phyloP scores from a whole-genome alignment of 2,113 vertebrate species.

The Sylvia atricapilla region DNA sequence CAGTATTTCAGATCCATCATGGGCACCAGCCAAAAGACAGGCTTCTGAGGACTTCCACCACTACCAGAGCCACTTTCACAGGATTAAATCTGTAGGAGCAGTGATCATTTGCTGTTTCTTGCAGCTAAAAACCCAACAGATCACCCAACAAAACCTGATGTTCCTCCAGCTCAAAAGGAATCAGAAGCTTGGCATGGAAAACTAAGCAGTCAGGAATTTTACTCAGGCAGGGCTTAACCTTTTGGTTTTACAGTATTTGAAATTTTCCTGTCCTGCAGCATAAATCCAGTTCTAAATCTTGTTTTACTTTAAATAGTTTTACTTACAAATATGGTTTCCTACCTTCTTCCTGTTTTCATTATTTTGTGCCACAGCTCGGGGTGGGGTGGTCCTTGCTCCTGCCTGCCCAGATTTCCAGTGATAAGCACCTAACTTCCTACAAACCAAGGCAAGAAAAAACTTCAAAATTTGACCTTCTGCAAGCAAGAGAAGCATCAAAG shows the following conservation, averaged over 20 bases:
- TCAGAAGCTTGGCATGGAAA: background rate
- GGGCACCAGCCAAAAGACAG: background rate
- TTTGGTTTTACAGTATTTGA: background rate
- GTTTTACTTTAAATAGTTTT: background rate
- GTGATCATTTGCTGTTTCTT: background rate
- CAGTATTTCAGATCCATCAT: background rate
- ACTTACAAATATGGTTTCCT: conserved; percentile 24
- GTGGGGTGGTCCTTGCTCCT: conserved; percentile 44
- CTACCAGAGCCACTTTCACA: background rate
- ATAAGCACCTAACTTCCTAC: conserved; percentile 76
- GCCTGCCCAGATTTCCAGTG: conserved; percentile 81
- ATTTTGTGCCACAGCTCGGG: conserved; percentile 47
- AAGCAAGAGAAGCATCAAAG: background rate
- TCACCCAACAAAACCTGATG: background rate
- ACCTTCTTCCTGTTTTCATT: conserved; percentile 80
- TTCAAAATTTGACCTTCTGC: background rate
- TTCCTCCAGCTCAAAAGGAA: background rate
- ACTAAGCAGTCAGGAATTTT: background rate
- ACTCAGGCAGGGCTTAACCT: background rate
- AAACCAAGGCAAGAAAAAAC: background rate
- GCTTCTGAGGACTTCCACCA: background rate
- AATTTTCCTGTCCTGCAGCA: background rate
- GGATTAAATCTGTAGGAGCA: background rate
- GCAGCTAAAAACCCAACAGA: background rate
- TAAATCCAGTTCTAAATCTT: background rate